Evolutionary conservation across 2,888 invertebrate genomes (phyloP), one percentile per base, ranked within the genome.

Genomic region (Elmis aenea): DNA sequence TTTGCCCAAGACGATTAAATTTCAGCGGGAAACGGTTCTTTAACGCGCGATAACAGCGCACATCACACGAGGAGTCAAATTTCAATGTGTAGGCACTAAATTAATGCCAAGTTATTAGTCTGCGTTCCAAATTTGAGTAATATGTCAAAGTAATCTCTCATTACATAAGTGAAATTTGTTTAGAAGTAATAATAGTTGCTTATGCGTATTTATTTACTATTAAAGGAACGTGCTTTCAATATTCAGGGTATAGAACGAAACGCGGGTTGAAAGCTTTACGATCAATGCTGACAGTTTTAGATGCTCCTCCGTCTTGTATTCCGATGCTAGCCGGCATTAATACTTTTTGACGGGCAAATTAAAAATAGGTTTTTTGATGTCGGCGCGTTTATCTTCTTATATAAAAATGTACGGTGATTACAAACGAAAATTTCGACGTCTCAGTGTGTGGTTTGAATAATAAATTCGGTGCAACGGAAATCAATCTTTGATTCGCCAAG

Each of bases 271-370:
- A 66, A 68, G 67, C 54, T 67, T 67, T 68, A 68, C 67, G 66
- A 64, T 62, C 61, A 50, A 54, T 55, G 66, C 56, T 67, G 68
- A 68, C 67, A 67, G 67, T 52, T 67, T 67, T 66, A 68, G 63
- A 55, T 58, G 55, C 59, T 55, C 52, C 52, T 54, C 57, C 53
- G 54, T 60, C 59, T 51, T n/a, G n/a, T n/a, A n/a, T n/a, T n/a
- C n/a, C n/a, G n/a, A n/a, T n/a, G n/a, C n/a, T n/a, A n/a, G n/a
- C n/a, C n/a, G n/a, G n/a, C n/a, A n/a, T n/a, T n/a, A n/a, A n/a
- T n/a, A n/a, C n/a, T n/a, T n/a, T n/a, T n/a, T n/a, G n/a, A n/a
- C n/a, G n/a, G n/a, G n/a, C n/a, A n/a, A n/a, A n/a, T n/a, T n/a
- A n/a, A n/a, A n/a, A n/a, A n/a, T n/a, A n/a, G n/a, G n/a, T n/a